Evolutionary conservation across 2,113 vertebrate species (phyloP).

Genomic region (Phasianus colchicus): DNA sequence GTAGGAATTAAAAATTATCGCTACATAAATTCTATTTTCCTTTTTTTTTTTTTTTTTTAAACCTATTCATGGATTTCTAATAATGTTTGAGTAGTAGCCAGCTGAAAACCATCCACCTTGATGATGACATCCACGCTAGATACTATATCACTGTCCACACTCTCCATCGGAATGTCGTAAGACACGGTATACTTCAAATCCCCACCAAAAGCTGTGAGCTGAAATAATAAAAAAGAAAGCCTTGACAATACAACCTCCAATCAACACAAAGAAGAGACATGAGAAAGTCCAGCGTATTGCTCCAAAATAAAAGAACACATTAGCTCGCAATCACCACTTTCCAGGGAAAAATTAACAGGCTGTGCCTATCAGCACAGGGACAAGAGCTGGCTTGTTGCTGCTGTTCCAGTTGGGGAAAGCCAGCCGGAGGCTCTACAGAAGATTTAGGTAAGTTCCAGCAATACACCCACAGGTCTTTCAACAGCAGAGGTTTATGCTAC

Average conservation of each 20-base stretch:
- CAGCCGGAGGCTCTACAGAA: not conserved
- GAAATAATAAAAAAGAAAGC: constrained; percentile 37
- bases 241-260: not conserved
- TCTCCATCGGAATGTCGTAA: constrained; percentile 81
- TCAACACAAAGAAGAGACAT: not conserved
- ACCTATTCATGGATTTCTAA: not conserved
- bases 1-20: not conserved
- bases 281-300: not conserved
- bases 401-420: not conserved
- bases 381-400: not conserved
- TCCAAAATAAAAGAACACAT: not conserved
- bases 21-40: not conserved
- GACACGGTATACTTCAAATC: constrained; percentile 83
- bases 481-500: not conserved
- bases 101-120: constrained; percentile 74
- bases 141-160: constrained; percentile 74
- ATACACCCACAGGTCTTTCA: not conserved
- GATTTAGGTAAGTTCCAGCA: not conserved
- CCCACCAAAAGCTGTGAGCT: constrained; percentile 86
- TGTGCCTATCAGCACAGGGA: not conserved
- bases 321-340: not conserved
- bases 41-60: not conserved
- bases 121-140: constrained; percentile 81
- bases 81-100: not conserved
- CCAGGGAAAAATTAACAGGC: not conserved